Evolutionary conservation across 2,888 invertebrate genomes (phyloP).

Genomic region (Pyrgus malvae): DNA sequence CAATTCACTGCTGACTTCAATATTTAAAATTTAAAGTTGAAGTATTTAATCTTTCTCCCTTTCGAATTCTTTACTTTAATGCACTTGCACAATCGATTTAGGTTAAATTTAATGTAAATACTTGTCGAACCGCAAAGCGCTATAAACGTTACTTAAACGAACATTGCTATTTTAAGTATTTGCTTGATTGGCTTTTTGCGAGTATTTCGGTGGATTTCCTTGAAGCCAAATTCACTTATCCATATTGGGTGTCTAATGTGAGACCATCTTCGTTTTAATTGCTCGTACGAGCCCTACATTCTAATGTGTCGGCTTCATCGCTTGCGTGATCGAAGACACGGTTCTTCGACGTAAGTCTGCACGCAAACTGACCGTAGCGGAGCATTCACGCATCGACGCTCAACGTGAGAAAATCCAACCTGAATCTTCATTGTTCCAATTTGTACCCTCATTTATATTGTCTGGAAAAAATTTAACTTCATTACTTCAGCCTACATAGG

Average conservation of each 20-base stretch:
- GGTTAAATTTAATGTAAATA: no score
- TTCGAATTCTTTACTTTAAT: no score
- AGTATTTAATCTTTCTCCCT: no score
- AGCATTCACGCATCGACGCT: slow-evolving; percentile 66
- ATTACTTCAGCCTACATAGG: slow-evolving; percentile 15
- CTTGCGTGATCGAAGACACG: slow-evolving; percentile 55
- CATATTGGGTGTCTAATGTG: slow-evolving; percentile 2
- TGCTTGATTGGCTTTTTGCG: not conserved
- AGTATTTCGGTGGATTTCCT: slow-evolving; percentile 26
- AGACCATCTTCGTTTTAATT: slow-evolving; percentile 24
- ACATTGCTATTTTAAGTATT: slow-evolving; percentile 10
- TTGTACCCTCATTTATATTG: slow-evolving; percentile 57
- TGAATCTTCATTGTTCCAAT: slow-evolving; percentile 63
- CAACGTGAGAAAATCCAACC: slow-evolving; percentile 70
- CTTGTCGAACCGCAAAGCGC: not conserved
- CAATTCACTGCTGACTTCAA: no score
- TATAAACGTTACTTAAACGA: not conserved
- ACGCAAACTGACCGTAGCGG: slow-evolving; percentile 68
- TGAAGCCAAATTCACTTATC: slow-evolving; percentile 26
- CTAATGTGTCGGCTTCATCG: slow-evolving; percentile 14
- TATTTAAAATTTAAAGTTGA: no score
- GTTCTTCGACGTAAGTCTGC: slow-evolving; percentile 45
- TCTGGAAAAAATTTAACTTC: slow-evolving; percentile 37
- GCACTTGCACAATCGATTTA: no score
- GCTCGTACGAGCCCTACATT: slow-evolving; percentile 16